These are phyloP conservation scores for Pomacea maculata DNA, from an alignment of 1,140 invertebrate species.

Conservation along the genomic window DNA sequence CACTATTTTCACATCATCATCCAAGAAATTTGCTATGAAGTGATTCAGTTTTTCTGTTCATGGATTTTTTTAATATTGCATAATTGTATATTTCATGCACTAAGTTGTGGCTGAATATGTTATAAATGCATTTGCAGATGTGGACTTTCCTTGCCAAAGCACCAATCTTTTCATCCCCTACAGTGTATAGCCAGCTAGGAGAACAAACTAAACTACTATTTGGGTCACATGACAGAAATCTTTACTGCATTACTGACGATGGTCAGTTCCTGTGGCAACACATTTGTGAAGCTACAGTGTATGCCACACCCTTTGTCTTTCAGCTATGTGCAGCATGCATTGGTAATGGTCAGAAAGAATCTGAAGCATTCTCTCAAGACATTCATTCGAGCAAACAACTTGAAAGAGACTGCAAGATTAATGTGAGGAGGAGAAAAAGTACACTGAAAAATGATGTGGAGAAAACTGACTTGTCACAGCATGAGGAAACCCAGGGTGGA, in stretches of 20 bases:
- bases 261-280: conserved; percentile 62
- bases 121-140: conserved; percentile 63
- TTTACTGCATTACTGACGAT: conserved; percentile 69
- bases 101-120: background rate
- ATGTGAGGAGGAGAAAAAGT: no score
- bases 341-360: background rate
- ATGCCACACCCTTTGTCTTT: conserved; percentile 71
- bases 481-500: no score
- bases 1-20: no score
- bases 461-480: no score
- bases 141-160: conserved; percentile 70
- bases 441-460: no score
- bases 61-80: no score
- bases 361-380: background rate
- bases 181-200: conserved; percentile 7
- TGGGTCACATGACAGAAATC: conserved; percentile 72
- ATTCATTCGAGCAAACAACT: background rate
- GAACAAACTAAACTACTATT: conserved; percentile 66
- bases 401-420: background rate
- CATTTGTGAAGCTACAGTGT: conserved; percentile 68
- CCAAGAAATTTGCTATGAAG: no score
- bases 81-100: background rate
- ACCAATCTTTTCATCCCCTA: conserved; percentile 75
- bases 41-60: no score
- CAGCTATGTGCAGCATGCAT: background rate